Evolutionary conservation across 2,888 invertebrate genomes (phyloP).

Genomic region (Yponomeuta sedellus): DNA sequence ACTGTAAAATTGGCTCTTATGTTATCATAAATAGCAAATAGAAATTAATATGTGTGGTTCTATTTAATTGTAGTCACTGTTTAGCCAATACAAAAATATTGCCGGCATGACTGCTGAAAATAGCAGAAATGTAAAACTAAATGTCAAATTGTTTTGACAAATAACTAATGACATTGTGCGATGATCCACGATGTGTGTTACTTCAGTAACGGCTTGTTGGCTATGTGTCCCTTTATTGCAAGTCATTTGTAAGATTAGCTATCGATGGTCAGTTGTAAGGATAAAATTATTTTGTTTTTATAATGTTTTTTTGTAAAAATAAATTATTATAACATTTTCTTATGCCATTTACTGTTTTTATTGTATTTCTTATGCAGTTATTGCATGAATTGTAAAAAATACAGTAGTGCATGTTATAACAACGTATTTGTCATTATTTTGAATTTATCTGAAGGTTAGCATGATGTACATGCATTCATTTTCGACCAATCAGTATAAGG

Average conservation of each 20-base stretch:
- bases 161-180: background rate
- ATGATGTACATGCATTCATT: constrained; percentile 14
- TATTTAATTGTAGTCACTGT: too few species aligned
- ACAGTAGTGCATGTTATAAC: background rate
- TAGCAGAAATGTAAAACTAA: background rate
- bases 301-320: constrained; percentile 52
- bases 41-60: too few species aligned
- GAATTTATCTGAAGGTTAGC: background rate
- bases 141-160: background rate
- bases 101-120: background rate
- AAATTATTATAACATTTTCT: constrained; percentile 49
- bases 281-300: constrained; percentile 48
- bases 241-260: constrained; percentile 20
- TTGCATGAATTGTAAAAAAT: constrained; percentile 15
- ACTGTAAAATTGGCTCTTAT: too few species aligned
- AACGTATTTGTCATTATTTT: background rate
- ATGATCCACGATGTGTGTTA: background rate
- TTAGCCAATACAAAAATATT: background rate
- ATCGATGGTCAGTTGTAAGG: constrained; percentile 49
- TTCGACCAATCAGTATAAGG: constrained; percentile 49
- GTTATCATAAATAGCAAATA: too few species aligned
- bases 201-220: background rate
- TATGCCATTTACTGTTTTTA: constrained; percentile 44
- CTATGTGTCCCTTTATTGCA: background rate
- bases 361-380: constrained; percentile 32